phyloP scores from a whole-genome alignment of 1,140 invertebrate genomes.

The Diorhabda elongata region DNA sequence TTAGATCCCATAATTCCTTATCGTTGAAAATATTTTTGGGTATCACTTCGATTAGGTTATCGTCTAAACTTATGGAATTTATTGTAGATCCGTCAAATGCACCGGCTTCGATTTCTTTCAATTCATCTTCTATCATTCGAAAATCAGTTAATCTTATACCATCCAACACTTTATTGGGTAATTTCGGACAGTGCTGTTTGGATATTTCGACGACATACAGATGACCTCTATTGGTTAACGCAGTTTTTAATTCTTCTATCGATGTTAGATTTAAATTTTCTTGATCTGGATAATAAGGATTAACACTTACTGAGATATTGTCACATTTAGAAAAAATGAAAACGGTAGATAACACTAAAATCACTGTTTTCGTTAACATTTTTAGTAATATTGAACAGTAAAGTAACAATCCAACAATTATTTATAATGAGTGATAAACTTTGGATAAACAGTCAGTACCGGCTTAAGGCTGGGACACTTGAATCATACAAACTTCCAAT shows the following conservation, averaged over 20 bases:
- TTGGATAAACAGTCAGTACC: no score
- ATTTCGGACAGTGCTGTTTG: neutral
- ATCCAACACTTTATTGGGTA: neutral
- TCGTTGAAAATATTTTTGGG: neutral
- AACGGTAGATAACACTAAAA: no score
- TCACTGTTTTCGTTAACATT: no score
- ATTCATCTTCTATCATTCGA: neutral
- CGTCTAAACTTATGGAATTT: neutral
- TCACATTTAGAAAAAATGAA: no score
- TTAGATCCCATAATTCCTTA: neutral
- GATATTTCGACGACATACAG: neutral
- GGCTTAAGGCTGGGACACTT: no score
- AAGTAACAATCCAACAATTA: no score
- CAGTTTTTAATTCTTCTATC: neutral
- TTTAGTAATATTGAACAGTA: no score
- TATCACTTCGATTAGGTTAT: neutral
- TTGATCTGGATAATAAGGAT: no score
- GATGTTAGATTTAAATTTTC: neutral
- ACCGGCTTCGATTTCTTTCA: constrained; percentile 6
- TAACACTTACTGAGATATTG: no score
- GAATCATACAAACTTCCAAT: no score
- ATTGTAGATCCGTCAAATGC: neutral
- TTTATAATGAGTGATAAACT: no score
- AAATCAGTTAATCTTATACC: neutral
- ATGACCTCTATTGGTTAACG: neutral